phyloP scores from a whole-genome alignment of 1,140 invertebrate genomes.

The Elysia chlorotica region DNA sequence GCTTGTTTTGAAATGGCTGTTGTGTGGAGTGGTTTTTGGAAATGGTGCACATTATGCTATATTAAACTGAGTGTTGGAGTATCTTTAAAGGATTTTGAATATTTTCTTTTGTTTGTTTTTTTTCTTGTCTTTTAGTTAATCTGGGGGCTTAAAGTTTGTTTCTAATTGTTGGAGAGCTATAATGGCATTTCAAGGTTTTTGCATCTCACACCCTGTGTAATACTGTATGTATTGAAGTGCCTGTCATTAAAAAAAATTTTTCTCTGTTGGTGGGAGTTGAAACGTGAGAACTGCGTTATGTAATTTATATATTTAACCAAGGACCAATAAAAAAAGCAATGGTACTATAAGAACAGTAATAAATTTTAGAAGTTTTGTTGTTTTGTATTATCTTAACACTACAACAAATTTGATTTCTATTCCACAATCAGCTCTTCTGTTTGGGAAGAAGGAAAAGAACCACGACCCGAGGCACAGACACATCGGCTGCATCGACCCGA shows the following conservation, averaged over 20 bases:
- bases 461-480: conserved; percentile 80
- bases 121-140: too few species aligned
- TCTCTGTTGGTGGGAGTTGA: neutral
- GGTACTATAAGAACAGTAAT: neutral
- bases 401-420: neutral
- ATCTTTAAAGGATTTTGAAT: too few species aligned
- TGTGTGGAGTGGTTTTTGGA: neutral
- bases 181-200: too few species aligned
- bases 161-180: too few species aligned
- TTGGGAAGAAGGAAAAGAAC: conserved; percentile 74
- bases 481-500: conserved; percentile 94
- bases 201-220: too few species aligned
- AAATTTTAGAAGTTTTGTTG: conserved; percentile 35
- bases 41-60: too few species aligned
- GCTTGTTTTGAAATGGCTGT: neutral
- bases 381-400: conserved; percentile 29
- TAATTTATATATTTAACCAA: too few species aligned
- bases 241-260: neutral
- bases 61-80: too few species aligned
- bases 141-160: too few species aligned
- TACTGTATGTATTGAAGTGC: too few species aligned
- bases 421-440: conserved; percentile 76
- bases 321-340: neutral
- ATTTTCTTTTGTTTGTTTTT: too few species aligned
- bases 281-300: neutral